These are phyloP conservation scores for Acipenser oxyrinchus DNA, from an alignment of 2,797 vertebrate species.

Conservation along the genomic window DNA sequence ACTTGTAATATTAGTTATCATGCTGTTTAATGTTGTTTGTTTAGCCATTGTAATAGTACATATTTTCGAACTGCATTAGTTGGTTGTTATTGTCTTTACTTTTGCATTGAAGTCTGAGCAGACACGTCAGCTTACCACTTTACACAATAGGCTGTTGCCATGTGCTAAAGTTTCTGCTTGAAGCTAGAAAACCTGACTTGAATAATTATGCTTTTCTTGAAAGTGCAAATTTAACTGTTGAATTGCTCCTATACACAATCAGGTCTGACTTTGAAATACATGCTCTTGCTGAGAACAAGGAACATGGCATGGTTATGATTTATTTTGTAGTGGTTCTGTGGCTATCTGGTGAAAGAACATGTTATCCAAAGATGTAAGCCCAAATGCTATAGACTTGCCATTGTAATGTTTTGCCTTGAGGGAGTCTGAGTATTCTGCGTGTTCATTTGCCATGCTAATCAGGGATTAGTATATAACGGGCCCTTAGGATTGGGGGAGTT, in stretches of 20 bases:
- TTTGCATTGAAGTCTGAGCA: background rate
- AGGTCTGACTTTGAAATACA: slow-evolving; percentile 12
- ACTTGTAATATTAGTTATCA: too few relatives aligned
- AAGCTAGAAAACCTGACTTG: slow-evolving; percentile 36
- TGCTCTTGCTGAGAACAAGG: background rate
- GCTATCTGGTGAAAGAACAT: slow-evolving; percentile 53
- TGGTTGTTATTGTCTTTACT: background rate
- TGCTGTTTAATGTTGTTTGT: too few relatives aligned
- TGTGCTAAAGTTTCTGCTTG: slow-evolving; percentile 33
- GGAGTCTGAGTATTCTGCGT: slow-evolving; percentile 67
- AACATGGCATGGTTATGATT: slow-evolving; percentile 10
- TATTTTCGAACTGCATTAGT: too few relatives aligned
- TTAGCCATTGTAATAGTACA: too few relatives aligned
- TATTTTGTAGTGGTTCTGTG: slow-evolving; percentile 6
- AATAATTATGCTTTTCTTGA: slow-evolving; percentile 20
- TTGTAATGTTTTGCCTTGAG: slow-evolving; percentile 68
- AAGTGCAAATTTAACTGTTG: background rate
- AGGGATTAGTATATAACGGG: slow-evolving; percentile 66
- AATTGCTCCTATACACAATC: slow-evolving; percentile 6
- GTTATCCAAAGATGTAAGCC: slow-evolving; percentile 55
- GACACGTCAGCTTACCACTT: slow-evolving; percentile 1
- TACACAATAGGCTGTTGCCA: slow-evolving; percentile 30
- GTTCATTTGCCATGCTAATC: slow-evolving; percentile 74
- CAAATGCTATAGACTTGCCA: slow-evolving; percentile 58
- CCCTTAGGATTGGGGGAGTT: slow-evolving; percentile 59